Conservation (phyloP, 2,888 invertebrate species). For the Agrochola lota region DNA sequence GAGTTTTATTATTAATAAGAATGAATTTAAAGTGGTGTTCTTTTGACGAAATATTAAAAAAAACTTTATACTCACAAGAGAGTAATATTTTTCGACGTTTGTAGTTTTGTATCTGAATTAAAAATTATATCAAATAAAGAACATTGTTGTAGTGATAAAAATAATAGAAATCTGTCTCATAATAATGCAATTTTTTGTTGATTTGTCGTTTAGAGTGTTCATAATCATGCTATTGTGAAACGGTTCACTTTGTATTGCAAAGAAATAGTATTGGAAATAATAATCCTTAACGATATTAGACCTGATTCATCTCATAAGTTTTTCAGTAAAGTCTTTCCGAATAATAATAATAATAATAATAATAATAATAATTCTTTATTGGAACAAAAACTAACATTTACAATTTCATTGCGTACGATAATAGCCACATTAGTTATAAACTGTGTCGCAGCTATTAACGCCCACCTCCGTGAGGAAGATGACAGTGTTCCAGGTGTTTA, state of each 20-base stretch:
- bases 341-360: too few relatives aligned
- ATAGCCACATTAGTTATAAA: too few relatives aligned
- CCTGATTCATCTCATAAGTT: too few relatives aligned
- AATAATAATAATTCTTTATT: too few relatives aligned
- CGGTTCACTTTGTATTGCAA: background rate
- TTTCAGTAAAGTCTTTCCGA: too few relatives aligned
- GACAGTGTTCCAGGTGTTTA: too few relatives aligned
- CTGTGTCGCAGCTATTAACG: too few relatives aligned
- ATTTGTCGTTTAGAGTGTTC: background rate
- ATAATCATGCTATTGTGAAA: background rate
- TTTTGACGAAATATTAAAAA: conserved; percentile 4
- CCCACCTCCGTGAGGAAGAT: too few relatives aligned
- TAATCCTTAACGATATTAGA: too few relatives aligned
- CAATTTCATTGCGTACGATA: too few relatives aligned
- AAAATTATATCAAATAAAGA: background rate
- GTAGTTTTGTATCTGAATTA: background rate
- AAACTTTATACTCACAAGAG: background rate
- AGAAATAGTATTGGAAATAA: background rate
- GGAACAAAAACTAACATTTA: too few relatives aligned
- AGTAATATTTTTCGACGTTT: background rate
- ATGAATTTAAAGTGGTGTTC: conserved; percentile 11
- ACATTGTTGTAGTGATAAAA: background rate
- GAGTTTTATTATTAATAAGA: conserved; percentile 22
- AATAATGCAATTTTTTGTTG: background rate
- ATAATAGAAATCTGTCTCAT: background rate